These are phyloP conservation scores for Anguilla rostrata DNA, from an alignment of 2,113 vertebrate genomes.

Conservation along the genomic window DNA sequence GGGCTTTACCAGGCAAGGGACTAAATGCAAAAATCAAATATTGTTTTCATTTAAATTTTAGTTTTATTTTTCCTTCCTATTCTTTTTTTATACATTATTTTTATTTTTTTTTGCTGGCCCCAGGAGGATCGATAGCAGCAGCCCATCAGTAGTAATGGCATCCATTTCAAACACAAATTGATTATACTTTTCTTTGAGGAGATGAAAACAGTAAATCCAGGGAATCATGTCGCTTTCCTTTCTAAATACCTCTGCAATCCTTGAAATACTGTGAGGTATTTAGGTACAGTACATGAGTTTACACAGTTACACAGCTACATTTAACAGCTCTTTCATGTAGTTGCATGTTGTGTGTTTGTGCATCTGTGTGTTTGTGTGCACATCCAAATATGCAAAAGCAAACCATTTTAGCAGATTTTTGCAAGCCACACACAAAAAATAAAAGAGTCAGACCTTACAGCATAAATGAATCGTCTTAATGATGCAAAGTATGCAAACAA, in stretches of 20 bases:
- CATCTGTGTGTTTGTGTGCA: neutral
- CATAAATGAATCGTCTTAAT: too few species aligned
- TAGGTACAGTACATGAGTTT: neutral
- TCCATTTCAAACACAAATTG: constrained; percentile 23
- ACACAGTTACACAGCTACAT: neutral
- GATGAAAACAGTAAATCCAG: neutral
- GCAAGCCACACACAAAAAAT: too few species aligned
- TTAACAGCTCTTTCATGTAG: too few species aligned
- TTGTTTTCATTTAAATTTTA: neutral
- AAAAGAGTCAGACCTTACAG: too few species aligned
- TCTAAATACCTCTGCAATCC: neutral
- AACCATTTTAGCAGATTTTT: too few species aligned
- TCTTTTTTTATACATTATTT: neutral
- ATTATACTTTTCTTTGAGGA: constrained; percentile 14
- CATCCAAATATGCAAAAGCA: too few species aligned
- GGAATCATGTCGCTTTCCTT: neutral
- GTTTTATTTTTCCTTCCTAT: neutral
- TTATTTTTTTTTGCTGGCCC: neutral
- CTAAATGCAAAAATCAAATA: constrained; percentile 15
- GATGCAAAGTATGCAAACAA: too few species aligned
- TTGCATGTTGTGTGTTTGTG: neutral
- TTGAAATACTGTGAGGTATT: neutral
- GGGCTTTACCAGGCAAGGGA: neutral
- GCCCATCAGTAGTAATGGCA: neutral
- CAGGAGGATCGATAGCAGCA: constrained; percentile 7